phyloP scores from a whole-genome alignment of 2,113 vertebrate species.

The Phainopepla nitens region DNA sequence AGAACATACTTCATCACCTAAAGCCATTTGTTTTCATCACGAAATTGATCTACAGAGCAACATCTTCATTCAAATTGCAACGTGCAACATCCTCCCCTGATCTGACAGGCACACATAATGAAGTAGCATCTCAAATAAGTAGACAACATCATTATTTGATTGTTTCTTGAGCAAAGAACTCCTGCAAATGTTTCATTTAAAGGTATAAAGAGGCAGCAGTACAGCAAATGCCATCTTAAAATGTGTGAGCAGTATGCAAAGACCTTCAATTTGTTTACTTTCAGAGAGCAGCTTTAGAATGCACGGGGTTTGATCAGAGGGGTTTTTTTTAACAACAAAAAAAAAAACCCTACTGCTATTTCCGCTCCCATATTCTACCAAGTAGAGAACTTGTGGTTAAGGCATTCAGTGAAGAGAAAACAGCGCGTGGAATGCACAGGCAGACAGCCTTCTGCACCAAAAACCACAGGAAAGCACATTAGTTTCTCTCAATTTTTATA shows the following conservation, averaged over 20 bases:
- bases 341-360: slow-evolving; percentile 32
- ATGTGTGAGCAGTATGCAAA: not conserved
- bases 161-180: not conserved
- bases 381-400: slow-evolving; percentile 37
- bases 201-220: not conserved
- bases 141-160: not conserved
- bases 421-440: slow-evolving; percentile 58
- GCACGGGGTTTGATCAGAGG: slow-evolving; percentile 8
- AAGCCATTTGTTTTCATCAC: not conserved
- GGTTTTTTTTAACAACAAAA: not conserved
- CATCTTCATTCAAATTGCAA: not conserved
- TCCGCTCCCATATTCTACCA: slow-evolving; percentile 63
- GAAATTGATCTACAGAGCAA: not conserved
- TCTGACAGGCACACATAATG: not conserved
- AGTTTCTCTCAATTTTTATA: slow-evolving; percentile 36
- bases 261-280: slow-evolving; percentile 49
- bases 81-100: not conserved
- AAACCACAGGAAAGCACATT: slow-evolving; percentile 66
- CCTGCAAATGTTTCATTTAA: not conserved
- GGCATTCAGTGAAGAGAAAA: slow-evolving; percentile 68
- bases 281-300: slow-evolving; percentile 21
- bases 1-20: not conserved
- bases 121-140: not conserved
- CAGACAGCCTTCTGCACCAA: slow-evolving; percentile 23
- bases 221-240: not conserved